Percentiles rank a stretch among this genome's conserved stretches.
These are phyloP conservation scores for Isotomurus palustris DNA, from an alignment of 2,888 invertebrate genomes.

Conservation along the genomic window DNA sequence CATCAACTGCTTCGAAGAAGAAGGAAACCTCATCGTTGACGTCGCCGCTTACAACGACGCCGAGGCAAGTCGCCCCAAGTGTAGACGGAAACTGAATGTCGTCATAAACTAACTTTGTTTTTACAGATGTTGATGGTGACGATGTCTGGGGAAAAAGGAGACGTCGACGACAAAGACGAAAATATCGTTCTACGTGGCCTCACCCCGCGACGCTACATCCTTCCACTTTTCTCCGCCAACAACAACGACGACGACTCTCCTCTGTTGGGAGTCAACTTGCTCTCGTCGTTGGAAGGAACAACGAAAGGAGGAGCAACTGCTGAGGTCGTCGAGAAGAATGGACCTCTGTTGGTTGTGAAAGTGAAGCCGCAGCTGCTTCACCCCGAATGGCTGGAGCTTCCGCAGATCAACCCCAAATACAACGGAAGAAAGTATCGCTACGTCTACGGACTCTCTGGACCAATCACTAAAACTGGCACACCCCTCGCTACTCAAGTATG, in stretches of 20 bases:
- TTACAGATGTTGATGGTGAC: too few relatives aligned
- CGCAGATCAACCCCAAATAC: constrained; percentile 52
- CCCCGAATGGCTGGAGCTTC: constrained; percentile 51
- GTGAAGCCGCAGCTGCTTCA: constrained; percentile 36
- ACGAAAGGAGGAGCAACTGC: constrained; percentile 4
- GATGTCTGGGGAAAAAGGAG: too few relatives aligned
- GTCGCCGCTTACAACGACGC: constrained; percentile 49
- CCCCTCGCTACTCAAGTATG: too few relatives aligned
- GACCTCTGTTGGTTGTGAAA: too few relatives aligned
- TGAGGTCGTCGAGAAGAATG: not conserved
- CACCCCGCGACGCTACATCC: constrained; percentile 37
- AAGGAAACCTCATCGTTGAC: constrained; percentile 49
- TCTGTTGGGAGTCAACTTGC: not conserved
- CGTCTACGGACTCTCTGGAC: constrained; percentile 52
- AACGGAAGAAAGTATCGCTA: constrained; percentile 53
- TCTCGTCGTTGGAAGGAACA: not conserved
- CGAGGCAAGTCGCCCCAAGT: constrained; percentile 38
- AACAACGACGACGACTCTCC: too few relatives aligned
- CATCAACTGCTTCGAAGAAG: constrained; percentile 55
- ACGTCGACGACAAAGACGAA: too few relatives aligned
- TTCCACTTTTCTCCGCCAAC: too few relatives aligned
- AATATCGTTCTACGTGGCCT: too few relatives aligned
- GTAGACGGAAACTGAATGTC: too few relatives aligned
- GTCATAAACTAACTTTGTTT: too few relatives aligned
- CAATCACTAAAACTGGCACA: too few relatives aligned